These are phyloP conservation scores for Rana temporaria DNA, from an alignment of 2,113 vertebrate genomes.

Conservation along the genomic window DNA sequence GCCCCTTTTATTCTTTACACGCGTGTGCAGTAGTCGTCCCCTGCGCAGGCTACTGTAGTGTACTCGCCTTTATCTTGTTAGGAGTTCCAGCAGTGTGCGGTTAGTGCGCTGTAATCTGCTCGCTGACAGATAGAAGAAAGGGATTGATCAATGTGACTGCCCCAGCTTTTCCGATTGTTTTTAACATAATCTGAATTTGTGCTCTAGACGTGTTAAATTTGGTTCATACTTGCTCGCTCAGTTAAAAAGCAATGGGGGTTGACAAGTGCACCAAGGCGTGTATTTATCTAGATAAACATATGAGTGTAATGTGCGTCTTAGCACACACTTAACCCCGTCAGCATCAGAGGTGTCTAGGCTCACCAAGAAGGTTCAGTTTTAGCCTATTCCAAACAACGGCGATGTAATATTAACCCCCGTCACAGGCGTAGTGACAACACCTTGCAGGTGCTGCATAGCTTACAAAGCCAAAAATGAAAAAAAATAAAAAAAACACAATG, in stretches of 20 bases:
- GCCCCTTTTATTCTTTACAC: neutral
- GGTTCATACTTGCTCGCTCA: constrained; percentile 17
- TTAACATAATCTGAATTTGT: constrained; percentile 50
- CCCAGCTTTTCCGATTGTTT: constrained; percentile 50
- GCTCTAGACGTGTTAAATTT: constrained; percentile 32
- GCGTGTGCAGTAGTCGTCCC: constrained; percentile 2
- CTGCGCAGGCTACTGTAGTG: neutral
- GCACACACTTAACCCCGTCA: neutral
- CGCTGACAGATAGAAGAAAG: constrained; percentile 30
- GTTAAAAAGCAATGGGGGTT: constrained; percentile 35
- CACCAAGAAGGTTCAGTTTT: too few species aligned
- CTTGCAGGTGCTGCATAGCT: neutral
- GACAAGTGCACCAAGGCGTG: constrained; percentile 47
- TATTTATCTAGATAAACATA: constrained; percentile 34
- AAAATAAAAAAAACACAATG: too few species aligned
- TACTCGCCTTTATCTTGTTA: constrained; percentile 56
- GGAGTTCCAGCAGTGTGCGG: constrained; percentile 55
- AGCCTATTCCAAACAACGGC: neutral
- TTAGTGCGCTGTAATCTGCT: constrained; percentile 46
- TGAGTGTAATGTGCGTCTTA: neutral
- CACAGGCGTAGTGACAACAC: neutral
- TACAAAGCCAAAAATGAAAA: too few species aligned
- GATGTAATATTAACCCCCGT: neutral
- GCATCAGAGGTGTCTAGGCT: neutral
- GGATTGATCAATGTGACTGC: constrained; percentile 43